These are phyloP conservation scores for Leptonema lineaticorne DNA, from an alignment of 1,140 invertebrate species.

Conservation along the genomic window DNA sequence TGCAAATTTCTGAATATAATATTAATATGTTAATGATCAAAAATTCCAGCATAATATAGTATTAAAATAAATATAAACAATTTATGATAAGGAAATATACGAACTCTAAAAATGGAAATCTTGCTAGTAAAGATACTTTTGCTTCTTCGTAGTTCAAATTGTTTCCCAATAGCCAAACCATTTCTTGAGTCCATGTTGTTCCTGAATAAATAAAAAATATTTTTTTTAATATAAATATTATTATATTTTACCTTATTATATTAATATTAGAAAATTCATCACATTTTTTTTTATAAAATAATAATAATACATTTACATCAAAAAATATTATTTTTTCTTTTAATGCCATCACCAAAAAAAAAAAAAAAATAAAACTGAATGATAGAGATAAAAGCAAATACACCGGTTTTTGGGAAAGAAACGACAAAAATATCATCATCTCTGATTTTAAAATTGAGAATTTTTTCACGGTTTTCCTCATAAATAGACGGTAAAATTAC, in stretches of 20 bases:
- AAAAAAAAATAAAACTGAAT: too few relatives aligned
- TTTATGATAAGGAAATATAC: too few relatives aligned
- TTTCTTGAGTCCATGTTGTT: constrained; percentile 73
- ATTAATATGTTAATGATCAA: not conserved
- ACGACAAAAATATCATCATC: constrained; percentile 12
- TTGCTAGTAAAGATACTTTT: constrained; percentile 49
- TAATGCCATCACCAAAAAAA: too few relatives aligned
- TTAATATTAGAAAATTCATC: too few relatives aligned
- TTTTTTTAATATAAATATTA: too few relatives aligned
- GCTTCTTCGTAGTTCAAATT: constrained; percentile 59
- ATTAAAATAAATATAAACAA: constrained; percentile 41
- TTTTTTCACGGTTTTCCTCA: not conserved
- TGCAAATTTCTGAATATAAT: too few relatives aligned
- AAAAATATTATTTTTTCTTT: too few relatives aligned
- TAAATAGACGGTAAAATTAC: not conserved
- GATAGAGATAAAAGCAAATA: too few relatives aligned
- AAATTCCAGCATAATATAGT: not conserved
- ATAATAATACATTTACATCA: too few relatives aligned
- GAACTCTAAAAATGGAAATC: constrained; percentile 63
- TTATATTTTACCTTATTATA: too few relatives aligned
- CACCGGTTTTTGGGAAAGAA: constrained; percentile 18
- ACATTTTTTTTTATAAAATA: too few relatives aligned
- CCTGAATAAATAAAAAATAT: too few relatives aligned
- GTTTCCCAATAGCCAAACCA: constrained; percentile 65
- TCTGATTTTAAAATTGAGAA: not conserved